Percentiles rank a stretch among this genome's conserved stretches.
phyloP scores from a whole-genome alignment of 2,113 vertebrate genomes.

The Chionomys nivalis region DNA sequence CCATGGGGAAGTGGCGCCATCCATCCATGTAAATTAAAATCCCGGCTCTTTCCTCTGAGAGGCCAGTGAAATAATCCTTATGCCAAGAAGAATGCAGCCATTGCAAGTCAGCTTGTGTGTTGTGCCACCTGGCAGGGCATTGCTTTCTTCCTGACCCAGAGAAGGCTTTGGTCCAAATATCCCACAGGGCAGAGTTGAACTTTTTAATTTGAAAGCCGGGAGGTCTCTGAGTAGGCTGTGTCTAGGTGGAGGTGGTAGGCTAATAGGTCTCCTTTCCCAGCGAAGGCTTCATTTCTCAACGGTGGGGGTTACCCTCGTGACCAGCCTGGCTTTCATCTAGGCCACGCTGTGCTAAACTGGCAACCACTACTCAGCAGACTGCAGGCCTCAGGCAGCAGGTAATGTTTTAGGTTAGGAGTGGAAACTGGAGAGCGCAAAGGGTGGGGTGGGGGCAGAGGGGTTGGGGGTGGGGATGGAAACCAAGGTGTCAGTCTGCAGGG shows the following conservation, averaged over 20 bases:
- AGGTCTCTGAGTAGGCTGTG: background rate
- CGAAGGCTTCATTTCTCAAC: background rate
- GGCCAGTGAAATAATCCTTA: background rate
- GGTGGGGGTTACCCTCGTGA: background rate
- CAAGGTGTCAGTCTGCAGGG: background rate
- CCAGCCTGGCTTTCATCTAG: slow-evolving; percentile 10
- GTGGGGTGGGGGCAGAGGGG: too few species aligned
- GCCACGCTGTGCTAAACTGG: background rate
- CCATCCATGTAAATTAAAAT: background rate
- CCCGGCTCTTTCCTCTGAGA: background rate
- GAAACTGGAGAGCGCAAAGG: background rate
- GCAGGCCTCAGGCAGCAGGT: background rate
- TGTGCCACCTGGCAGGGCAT: accelerated
- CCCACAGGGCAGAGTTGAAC: background rate
- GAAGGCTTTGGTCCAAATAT: background rate
- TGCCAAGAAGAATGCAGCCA: background rate
- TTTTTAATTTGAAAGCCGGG: slow-evolving; percentile 19
- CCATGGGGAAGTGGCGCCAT: background rate
- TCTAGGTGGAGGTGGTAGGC: background rate
- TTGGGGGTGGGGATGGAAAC: background rate
- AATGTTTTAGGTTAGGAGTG: background rate
- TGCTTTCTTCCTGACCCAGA: background rate
- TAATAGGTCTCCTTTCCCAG: background rate
- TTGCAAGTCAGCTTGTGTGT: background rate
- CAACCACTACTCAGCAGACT: background rate